Evolutionary conservation across 2,113 vertebrate genomes (phyloP).

Genomic region (Condylura cristata): DNA sequence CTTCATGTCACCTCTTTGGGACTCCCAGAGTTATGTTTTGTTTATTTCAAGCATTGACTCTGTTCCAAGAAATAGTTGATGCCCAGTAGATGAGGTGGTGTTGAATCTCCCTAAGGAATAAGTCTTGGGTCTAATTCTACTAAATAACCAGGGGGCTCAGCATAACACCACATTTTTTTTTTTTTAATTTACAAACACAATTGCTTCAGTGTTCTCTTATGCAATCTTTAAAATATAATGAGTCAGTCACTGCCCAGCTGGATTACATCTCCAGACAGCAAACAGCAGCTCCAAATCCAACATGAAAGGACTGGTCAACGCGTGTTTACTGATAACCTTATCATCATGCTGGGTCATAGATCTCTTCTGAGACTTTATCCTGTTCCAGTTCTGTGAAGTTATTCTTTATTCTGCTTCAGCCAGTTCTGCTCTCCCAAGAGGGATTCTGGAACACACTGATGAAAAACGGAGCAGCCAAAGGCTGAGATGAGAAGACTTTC

Average conservation of each 20-base stretch:
- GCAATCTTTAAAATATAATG: slow-evolving; percentile 30
- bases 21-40: slow-evolving; percentile 44
- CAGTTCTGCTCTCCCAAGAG: not conserved
- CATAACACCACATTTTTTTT: not conserved
- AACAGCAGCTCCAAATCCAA: slow-evolving; percentile 55
- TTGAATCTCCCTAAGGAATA: slow-evolving; percentile 31
- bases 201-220: slow-evolving; percentile 26
- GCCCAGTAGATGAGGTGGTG: slow-evolving; percentile 51
- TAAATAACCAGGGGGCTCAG: not conserved
- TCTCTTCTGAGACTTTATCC: not conserved
- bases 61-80: not conserved
- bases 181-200: slow-evolving; percentile 25
- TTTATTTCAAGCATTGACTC: slow-evolving; percentile 50
- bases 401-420: not conserved
- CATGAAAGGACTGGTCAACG: slow-evolving; percentile 12
- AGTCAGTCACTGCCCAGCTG: slow-evolving; percentile 34
- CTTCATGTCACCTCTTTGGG: not conserved
- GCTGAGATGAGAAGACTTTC: not conserved
- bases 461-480: not conserved
- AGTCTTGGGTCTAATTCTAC: not conserved
- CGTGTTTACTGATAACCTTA: slow-evolving; percentile 61
- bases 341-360: not conserved
- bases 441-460: not conserved
- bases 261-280: slow-evolving; percentile 49
- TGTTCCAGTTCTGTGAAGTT: not conserved